Evolutionary conservation across 2,888 invertebrate species (phyloP), one percentile per base, ranked within the genome.

Genomic region (Linhomoeus sp.): DNA sequence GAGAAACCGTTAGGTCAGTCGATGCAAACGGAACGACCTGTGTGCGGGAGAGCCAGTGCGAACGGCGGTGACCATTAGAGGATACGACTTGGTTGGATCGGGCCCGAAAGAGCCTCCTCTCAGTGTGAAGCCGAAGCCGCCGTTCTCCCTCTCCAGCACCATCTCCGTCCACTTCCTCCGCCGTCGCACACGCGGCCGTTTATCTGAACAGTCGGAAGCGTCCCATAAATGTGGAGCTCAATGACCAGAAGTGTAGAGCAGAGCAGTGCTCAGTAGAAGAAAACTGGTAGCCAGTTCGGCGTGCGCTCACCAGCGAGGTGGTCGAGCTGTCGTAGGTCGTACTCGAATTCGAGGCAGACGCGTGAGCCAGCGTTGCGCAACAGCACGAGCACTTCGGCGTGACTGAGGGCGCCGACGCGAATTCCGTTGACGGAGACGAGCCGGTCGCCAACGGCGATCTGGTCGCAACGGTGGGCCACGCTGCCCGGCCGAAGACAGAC

Each of bases 31-130:
- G 7, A 29, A 50, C 56, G 56, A 78, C 72, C 74, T 73, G 55
- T 86, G 82, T 2, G 87, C 86, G 0, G 88, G 81, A 0, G 88
- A 85, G 46, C 82, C 81, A 14, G 82, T 77, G 54, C 86, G 73
- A 5, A 90, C 81, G 59, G 84, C 80, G 0, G 87, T 88, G 36
- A 92, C 81, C 5, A 84, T 78, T 53, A 90, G 68, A 0, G 88
- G 84, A 54, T 80, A 76, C 35, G 65, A 62, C 50, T 67, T n/a
- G n/a, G n/a, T n/a, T 23, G 56, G 55, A 57, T 77, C 76, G 1
- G 76, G 74, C 42, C 77, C 57, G 33, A 49, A 73, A 45, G 78
- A 77, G 5, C 87, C 87, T 9, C 80, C 80, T 40, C 87, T 73
- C 49, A 90, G 71, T 2, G 85, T 86, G 54, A 92, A 78, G 0